Percentiles rank a stretch among this genome's conserved stretches.
These are phyloP conservation scores for Lordiphosa clarofinis DNA, from an alignment of 1,140 invertebrate species.

Conservation along the genomic window DNA sequence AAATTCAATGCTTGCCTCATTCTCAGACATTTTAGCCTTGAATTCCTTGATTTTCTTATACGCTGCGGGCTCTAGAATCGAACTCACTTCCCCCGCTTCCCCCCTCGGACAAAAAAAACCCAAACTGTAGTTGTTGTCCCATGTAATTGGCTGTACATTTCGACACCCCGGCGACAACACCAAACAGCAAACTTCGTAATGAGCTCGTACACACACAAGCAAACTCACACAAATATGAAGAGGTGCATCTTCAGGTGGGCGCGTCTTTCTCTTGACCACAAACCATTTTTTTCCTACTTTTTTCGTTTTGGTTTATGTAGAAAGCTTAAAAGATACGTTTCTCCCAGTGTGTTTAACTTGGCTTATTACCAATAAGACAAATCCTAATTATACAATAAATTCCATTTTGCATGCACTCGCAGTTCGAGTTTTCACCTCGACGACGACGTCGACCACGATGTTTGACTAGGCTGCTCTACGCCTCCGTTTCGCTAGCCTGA, in stretches of 20 bases:
- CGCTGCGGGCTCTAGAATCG: conserved; percentile 50
- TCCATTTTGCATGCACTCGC: conserved; percentile 72
- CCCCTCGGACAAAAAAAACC: neutral
- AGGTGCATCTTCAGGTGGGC: conserved; percentile 22
- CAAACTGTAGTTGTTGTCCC: conserved; percentile 49
- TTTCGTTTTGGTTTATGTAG: conserved; percentile 11
- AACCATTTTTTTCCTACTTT: conserved; percentile 6
- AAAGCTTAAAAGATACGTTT: conserved; percentile 17
- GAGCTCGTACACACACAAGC: conserved; percentile 62
- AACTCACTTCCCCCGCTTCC: conserved; percentile 9
- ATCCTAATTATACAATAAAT: conserved; percentile 79
- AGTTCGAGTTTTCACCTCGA: conserved; percentile 65
- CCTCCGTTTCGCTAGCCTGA: conserved; percentile 55
- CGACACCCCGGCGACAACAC: conserved; percentile 72
- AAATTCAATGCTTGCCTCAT: conserved; percentile 66
- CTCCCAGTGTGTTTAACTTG: conserved; percentile 58
- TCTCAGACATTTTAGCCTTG: conserved; percentile 58
- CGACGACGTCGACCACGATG: conserved; percentile 36
- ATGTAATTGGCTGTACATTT: conserved; percentile 76
- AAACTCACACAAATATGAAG: conserved; percentile 38
- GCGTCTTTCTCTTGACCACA: conserved; percentile 16
- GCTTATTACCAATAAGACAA: conserved; percentile 78
- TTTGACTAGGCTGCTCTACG: conserved; percentile 56
- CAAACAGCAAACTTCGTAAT: conserved; percentile 54
- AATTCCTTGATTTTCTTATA: conserved; percentile 52